Evolutionary conservation across 1,140 invertebrate genomes (phyloP), one percentile per base, ranked within the genome.

Genomic region (Zaprionus kolodkinae): DNA sequence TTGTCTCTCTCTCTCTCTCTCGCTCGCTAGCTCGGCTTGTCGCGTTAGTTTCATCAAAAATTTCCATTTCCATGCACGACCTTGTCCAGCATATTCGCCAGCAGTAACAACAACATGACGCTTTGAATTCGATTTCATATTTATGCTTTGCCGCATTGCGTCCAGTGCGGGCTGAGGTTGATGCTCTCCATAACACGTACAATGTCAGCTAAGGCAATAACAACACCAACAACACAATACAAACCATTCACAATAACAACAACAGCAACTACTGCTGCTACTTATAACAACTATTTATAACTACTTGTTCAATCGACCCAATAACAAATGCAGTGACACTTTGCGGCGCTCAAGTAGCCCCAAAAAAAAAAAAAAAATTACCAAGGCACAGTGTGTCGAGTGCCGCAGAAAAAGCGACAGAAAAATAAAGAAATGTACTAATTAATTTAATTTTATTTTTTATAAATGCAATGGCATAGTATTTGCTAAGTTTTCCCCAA

Each of bases 21-120:
- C n/a, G n/a, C 27, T 30, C 27, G 3, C 27, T 30, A 0, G 27
- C 27, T 30, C 27, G 30, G 7, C n/a, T 48, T 38, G 21, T 50
- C 61, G 33, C 38, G 33, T 74, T 70, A 52, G 52, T 17, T 17
- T 40, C 17, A 33, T 25, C 40, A 43, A 69, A 57, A 25, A 50
- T 57, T 50, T 57, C 52, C 15, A 64, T 59, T 63, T 66, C 54
- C 27, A 66, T 57, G 27, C 40, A 12, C 71, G 84, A 87, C 83
- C 83, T 87, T 88, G 83, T 73, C 56, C 72, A 77, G 74, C 35
- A 70, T 87, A 62, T 62, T 62, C 21, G 52, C 69, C 60, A 57
- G 64, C 48, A 36, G 45, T 35, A 38, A 30, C 27, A 40, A 40
- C 17, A 50, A 48, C 45, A 48, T n/a, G 38, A 43, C 38, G n/a